Conservation (phyloP, 2,888 invertebrate genomes). For the Dendrolimus houi region DNA sequence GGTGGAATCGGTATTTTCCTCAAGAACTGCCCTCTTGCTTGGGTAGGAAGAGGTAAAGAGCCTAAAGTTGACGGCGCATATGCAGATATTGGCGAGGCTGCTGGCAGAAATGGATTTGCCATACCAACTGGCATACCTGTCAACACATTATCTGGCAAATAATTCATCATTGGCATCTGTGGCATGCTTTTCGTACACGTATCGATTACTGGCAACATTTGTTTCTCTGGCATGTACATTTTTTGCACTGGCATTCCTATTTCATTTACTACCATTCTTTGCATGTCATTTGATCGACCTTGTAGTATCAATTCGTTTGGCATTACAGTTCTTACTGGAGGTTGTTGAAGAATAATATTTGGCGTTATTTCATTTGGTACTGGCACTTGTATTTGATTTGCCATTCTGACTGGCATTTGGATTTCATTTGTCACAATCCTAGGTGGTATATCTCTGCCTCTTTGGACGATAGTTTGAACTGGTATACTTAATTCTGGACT, state of each 20-base stretch:
- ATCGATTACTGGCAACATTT: not conserved
- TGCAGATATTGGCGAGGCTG: constrained; percentile 35
- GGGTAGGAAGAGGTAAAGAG: constrained; percentile 28
- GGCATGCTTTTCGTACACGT: no score
- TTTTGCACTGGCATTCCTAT: not conserved
- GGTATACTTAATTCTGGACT: constrained; percentile 3
- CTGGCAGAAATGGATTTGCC: constrained; percentile 33
- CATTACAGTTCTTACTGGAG: not conserved
- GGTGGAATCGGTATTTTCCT: constrained; percentile 48
- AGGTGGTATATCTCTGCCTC: constrained; percentile 2
- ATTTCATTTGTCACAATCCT: not conserved
- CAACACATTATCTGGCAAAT: not conserved
- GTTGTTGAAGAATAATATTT: not conserved
- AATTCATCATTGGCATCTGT: not conserved
- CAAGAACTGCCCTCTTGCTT: constrained; percentile 36
- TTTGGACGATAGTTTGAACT: constrained; percentile 1
- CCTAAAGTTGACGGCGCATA: constrained; percentile 23
- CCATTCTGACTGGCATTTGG: not conserved
- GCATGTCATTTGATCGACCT: not conserved
- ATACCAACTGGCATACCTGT: constrained; percentile 4
- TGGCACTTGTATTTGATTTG: not conserved
- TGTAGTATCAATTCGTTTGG: not conserved
- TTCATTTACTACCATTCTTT: not conserved
- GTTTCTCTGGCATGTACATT: not conserved
- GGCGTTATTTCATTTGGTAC: constrained; percentile 1